phyloP scores from a whole-genome alignment of 2,113 vertebrate species.

The Antennarius striatus region DNA sequence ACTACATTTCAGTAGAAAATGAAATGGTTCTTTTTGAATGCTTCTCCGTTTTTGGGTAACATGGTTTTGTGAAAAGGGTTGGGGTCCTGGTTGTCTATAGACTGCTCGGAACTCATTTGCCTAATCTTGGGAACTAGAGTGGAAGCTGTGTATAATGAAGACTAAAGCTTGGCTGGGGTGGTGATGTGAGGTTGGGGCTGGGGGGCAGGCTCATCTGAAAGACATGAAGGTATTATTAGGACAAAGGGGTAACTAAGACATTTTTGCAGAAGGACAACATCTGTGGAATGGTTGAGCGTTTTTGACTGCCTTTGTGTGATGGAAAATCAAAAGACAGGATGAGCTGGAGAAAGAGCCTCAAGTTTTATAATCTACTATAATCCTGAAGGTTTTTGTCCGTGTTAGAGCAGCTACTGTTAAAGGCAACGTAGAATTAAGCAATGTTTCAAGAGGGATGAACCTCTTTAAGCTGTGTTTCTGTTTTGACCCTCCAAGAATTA shows the following conservation, averaged over 20 bases:
- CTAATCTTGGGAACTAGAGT: slow-evolving; percentile 86
- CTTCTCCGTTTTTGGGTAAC: slow-evolving; percentile 49
- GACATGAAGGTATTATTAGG: slow-evolving; percentile 81
- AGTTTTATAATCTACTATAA: slow-evolving; percentile 45
- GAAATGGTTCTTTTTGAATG: slow-evolving; percentile 49
- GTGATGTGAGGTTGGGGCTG: slow-evolving; percentile 47
- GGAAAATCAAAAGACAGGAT: slow-evolving; percentile 51
- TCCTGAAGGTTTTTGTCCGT: slow-evolving; percentile 54
- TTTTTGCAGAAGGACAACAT: slow-evolving; percentile 75
- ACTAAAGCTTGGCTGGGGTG: slow-evolving; percentile 73
- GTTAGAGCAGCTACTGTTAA: slow-evolving; percentile 30
- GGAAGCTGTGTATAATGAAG: slow-evolving; percentile 82
- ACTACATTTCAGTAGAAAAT: slow-evolving; percentile 25
- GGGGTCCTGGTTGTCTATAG: slow-evolving; percentile 68
- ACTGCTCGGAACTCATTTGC: slow-evolving; percentile 81
- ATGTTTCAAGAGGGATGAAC: slow-evolving; percentile 35
- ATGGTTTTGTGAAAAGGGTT: slow-evolving; percentile 66
- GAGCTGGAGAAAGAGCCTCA: slow-evolving; percentile 41
- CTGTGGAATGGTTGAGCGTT: slow-evolving; percentile 79
- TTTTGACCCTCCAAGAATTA: slow-evolving; percentile 11
- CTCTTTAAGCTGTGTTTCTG: slow-evolving; percentile 27
- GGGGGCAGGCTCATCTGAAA: slow-evolving; percentile 61
- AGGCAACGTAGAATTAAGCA: slow-evolving; percentile 19
- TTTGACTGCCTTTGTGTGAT: slow-evolving; percentile 72
- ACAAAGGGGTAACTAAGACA: slow-evolving; percentile 78